Percentiles rank a stretch among this genome's conserved stretches.
Evolutionary conservation across 1,140 invertebrate genomes (phyloP).

Genomic region (Drosophila bipectinata): DNA sequence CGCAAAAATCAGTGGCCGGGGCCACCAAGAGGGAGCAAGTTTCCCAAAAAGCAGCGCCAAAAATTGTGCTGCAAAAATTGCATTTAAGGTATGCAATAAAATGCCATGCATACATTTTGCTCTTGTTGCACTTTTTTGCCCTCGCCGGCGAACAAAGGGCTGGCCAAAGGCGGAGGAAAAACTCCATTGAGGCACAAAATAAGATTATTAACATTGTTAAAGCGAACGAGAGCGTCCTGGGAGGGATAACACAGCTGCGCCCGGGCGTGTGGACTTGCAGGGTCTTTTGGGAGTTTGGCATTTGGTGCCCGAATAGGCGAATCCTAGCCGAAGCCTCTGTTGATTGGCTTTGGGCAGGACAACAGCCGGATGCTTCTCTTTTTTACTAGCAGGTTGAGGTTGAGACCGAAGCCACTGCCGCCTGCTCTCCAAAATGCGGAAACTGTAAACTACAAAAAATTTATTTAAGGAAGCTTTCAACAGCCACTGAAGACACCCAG

Average conservation of each 20-base stretch:
- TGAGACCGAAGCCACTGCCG: neutral
- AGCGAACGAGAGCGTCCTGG: slow-evolving; percentile 58
- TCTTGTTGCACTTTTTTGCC: slow-evolving; percentile 27
- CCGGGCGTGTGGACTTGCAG: neutral
- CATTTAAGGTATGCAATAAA: slow-evolving; percentile 77
- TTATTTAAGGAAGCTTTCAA: slow-evolving; percentile 64
- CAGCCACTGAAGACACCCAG: slow-evolving; percentile 13
- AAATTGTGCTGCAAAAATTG: slow-evolving; percentile 67
- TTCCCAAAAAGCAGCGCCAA: slow-evolving; percentile 31
- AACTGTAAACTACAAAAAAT: slow-evolving; percentile 74
- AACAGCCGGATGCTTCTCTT: slow-evolving; percentile 32
- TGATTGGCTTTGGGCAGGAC: slow-evolving; percentile 62
- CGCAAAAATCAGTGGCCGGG: slow-evolving; percentile 42
- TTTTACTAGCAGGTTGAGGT: slow-evolving; percentile 11
- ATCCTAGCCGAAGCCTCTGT: slow-evolving; percentile 9
- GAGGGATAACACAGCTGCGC: slow-evolving; percentile 21
- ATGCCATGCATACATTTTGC: slow-evolving; percentile 67
- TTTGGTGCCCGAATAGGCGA: neutral
- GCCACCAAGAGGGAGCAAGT: slow-evolving; percentile 6
- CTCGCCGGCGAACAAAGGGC: slow-evolving; percentile 41
- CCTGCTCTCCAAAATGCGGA: slow-evolving; percentile 51
- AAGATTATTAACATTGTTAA: slow-evolving; percentile 81
- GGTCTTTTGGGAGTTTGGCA: neutral
- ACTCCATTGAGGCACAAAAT: slow-evolving; percentile 77
- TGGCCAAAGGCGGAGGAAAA: slow-evolving; percentile 17